Conservation (phyloP, 2,888 invertebrate genomes). For the Synergus laeviventris region DNA sequence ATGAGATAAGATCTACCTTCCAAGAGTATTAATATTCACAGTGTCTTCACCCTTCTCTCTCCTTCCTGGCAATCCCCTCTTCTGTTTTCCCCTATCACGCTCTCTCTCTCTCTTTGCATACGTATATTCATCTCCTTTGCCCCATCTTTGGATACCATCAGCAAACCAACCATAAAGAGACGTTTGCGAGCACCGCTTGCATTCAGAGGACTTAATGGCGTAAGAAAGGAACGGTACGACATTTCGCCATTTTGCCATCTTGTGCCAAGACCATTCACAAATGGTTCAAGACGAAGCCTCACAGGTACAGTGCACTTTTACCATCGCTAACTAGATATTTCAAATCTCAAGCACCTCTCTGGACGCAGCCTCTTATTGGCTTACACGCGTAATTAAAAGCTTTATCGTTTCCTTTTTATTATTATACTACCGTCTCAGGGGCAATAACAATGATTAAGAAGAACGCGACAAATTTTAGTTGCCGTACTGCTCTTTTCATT, state of each 20-base stretch:
- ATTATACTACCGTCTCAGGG: no score
- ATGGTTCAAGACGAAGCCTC: conserved; percentile 32
- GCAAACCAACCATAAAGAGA: conserved; percentile 59
- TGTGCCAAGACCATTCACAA: conserved; percentile 34
- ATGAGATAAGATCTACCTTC: conserved; percentile 69
- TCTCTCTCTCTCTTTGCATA: conserved; percentile 45
- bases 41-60: conserved; percentile 54
- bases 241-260: conserved; percentile 48
- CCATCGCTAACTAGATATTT: conserved; percentile 50
- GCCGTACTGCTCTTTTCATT: no score
- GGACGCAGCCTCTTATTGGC: conserved; percentile 36
- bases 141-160: conserved; percentile 62
- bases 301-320: conserved; percentile 38
- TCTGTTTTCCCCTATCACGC: conserved; percentile 51
- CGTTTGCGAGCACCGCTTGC: conserved; percentile 46
- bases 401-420: conserved; percentile 18
- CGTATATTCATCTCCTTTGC: conserved; percentile 50
- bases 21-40: conserved; percentile 71
- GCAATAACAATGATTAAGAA: no score
- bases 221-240: conserved; percentile 47
- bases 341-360: conserved; percentile 40
- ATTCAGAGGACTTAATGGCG: conserved; percentile 54
- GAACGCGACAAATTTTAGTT: no score
- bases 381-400: conserved; percentile 45
- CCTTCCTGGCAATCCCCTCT: conserved; percentile 46